Evolutionary conservation across 1,140 invertebrate species (phyloP).

Genomic region (Sinonovacula constricta): DNA sequence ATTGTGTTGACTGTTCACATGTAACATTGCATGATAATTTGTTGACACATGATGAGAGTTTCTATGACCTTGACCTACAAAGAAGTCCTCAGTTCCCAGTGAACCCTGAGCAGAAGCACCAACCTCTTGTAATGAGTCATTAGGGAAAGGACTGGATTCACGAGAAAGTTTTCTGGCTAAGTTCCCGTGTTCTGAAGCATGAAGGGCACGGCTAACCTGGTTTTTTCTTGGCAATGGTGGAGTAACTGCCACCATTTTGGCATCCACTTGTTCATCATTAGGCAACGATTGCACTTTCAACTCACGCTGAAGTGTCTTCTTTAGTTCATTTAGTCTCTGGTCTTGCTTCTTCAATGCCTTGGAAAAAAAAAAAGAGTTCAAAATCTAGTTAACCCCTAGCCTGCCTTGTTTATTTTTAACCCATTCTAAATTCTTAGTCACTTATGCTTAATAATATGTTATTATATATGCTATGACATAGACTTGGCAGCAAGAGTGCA

Average conservation of each 20-base stretch:
- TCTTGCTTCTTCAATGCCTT: conserved; percentile 93
- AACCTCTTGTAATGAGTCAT: conserved; percentile 10
- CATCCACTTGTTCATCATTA: conserved; percentile 71
- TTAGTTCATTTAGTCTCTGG: conserved; percentile 91
- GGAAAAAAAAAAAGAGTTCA: too few relatives aligned
- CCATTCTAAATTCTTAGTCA: too few relatives aligned
- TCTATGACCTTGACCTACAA: conserved; percentile 33
- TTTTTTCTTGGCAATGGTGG: conserved; percentile 54
- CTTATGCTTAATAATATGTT: too few relatives aligned
- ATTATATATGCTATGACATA: too few relatives aligned
- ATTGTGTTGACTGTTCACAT: conserved; percentile 14
- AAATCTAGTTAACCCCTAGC: too few relatives aligned
- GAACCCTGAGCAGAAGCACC: conserved; percentile 9
- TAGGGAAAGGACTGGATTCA: conserved; percentile 22
- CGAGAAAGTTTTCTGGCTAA: conserved; percentile 4
- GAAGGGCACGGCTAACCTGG: neutral
- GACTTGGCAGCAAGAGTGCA: too few relatives aligned
- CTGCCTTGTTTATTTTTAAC: too few relatives aligned
- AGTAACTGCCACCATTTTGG: conserved; percentile 48
- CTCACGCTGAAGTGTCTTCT: conserved; percentile 93
- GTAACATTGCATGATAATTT: conserved; percentile 45
- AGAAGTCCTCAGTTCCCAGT: conserved; percentile 27
- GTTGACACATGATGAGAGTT: conserved; percentile 5
- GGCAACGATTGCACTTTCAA: conserved; percentile 81
- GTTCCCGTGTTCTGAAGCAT: conserved; percentile 12